Percentiles rank a stretch among this genome's conserved stretches.
Evolutionary conservation across 1,140 invertebrate species (phyloP).

Genomic region (Pogonognathellus flavescens): DNA sequence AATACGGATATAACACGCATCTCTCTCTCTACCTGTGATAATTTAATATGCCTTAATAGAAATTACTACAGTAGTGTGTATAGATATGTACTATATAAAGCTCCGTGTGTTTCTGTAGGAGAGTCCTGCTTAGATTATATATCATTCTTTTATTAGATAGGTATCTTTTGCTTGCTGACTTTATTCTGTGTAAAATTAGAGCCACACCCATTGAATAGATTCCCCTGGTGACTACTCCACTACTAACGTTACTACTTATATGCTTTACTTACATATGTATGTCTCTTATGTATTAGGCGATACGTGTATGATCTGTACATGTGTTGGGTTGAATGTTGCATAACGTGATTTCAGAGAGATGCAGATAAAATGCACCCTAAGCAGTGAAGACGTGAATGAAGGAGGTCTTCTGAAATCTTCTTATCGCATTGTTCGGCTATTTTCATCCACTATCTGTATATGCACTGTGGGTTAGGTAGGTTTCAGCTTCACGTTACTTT

Average conservation of each 20-base stretch:
- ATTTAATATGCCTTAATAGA: too few relatives aligned
- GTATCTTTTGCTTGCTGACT: constrained; percentile 28
- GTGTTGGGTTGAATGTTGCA: not conserved
- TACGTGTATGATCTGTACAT: too few relatives aligned
- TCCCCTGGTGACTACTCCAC: constrained; percentile 19
- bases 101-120: not conserved
- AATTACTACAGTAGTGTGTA: not conserved
- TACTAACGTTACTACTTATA: not conserved
- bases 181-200: constrained; percentile 29
- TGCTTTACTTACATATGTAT: not conserved
- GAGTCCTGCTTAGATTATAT: too few relatives aligned
- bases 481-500: not conserved
- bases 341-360: constrained; percentile 17
- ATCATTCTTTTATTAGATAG: not conserved
- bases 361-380: constrained; percentile 39
- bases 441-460: constrained; percentile 18
- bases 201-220: constrained; percentile 26
- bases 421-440: constrained; percentile 19
- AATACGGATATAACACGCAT: too few relatives aligned
- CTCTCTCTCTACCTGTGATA: too few relatives aligned
- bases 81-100: too few relatives aligned
- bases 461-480: not conserved
- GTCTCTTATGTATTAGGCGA: too few relatives aligned
- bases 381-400: not conserved
- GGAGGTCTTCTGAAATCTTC: not conserved